Evolutionary conservation across 2,797 vertebrate species (phyloP).

Genomic region (Vipera latastei): DNA sequence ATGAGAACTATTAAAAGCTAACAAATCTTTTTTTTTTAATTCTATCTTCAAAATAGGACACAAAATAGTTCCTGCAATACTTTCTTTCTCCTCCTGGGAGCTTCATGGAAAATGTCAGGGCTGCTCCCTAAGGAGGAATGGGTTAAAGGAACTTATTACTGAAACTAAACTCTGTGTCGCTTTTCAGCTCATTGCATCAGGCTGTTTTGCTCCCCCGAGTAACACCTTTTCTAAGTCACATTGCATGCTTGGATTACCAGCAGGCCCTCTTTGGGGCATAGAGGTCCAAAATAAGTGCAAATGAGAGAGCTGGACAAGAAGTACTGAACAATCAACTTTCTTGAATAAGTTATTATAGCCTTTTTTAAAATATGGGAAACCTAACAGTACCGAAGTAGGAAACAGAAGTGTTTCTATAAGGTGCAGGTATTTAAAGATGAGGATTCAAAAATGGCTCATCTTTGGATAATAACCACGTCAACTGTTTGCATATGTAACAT

Average conservation of each 20-base stretch:
- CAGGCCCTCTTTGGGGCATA: neutral
- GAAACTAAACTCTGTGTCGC: slow-evolving; percentile 33
- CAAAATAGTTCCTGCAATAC: neutral
- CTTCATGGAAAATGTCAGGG: neutral
- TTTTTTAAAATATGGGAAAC: neutral
- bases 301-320: neutral
- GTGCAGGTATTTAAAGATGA: neutral
- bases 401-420: neutral
- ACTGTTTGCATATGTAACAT: neutral
- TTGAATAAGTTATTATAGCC: neutral
- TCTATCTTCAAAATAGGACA: neutral
- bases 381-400: neutral
- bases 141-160: slow-evolving; percentile 23
- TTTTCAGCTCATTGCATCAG: slow-evolving; percentile 58
- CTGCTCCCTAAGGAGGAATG: slow-evolving; percentile 8
- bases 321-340: neutral
- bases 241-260: neutral
- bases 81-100: neutral
- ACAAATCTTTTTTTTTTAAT: accelerated
- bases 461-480: neutral
- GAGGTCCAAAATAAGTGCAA: neutral
- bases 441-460: neutral
- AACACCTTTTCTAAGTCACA: slow-evolving; percentile 7
- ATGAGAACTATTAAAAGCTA: neutral
- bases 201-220: slow-evolving; percentile 22